These are phyloP conservation scores for Rhopalosiphum nymphaeae DNA, from an alignment of 2,888 invertebrate species.

Conservation along the genomic window DNA sequence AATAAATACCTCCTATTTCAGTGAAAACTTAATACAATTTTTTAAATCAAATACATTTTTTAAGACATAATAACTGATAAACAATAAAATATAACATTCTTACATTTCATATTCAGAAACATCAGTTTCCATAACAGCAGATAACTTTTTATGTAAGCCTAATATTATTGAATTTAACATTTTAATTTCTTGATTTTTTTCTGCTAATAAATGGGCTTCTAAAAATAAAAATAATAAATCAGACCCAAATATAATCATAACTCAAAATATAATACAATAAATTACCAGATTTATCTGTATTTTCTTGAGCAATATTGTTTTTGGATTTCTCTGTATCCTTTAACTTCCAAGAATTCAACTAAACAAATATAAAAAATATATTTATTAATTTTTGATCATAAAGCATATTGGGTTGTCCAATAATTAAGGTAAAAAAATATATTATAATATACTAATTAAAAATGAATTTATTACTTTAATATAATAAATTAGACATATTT, in stretches of 20 bases:
- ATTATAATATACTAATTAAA: background rate
- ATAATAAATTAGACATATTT: background rate
- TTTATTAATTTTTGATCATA: background rate
- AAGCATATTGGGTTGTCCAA: background rate
- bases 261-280: background rate
- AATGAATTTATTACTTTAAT: background rate
- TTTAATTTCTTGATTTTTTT: conserved; percentile 62
- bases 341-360: conserved; percentile 60
- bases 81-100: background rate
- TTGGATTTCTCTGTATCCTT: conserved; percentile 43
- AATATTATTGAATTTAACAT: conserved; percentile 60
- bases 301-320: conserved; percentile 29
- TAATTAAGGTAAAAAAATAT: background rate
- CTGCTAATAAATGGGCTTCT: conserved; percentile 51
- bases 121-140: conserved; percentile 62
- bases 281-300: conserved; percentile 50
- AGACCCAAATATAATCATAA: background rate
- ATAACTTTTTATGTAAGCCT: conserved; percentile 56
- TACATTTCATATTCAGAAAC: conserved; percentile 57
- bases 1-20: background rate
- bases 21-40: too few species aligned
- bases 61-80: background rate
- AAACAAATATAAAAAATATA: conserved; percentile 27
- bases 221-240: background rate
- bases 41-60: background rate